phyloP scores from a whole-genome alignment of 2,113 vertebrate species.

The Lonchura striata region DNA sequence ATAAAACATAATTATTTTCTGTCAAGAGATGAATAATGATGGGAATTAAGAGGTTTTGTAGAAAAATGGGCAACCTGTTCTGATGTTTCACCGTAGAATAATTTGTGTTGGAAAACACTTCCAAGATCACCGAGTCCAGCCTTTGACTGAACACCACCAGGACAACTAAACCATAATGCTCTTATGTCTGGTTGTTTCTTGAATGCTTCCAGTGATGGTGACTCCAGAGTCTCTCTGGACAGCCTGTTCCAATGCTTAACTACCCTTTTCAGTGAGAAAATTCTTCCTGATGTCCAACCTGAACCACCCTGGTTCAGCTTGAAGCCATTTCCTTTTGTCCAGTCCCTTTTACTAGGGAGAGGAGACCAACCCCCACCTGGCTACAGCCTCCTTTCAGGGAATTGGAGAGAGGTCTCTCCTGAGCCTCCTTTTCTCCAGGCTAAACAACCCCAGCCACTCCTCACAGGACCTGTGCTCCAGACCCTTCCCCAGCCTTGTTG shows the following conservation, averaged over 20 bases:
- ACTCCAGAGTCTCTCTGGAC: neutral
- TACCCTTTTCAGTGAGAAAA: neutral
- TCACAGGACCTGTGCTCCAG: neutral
- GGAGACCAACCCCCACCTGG: neutral
- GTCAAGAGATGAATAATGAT: neutral
- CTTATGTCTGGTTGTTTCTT: neutral
- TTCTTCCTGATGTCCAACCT: neutral
- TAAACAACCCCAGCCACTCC: neutral
- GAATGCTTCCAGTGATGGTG: neutral
- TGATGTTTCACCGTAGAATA: neutral
- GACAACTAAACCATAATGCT: neutral
- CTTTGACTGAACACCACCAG: neutral
- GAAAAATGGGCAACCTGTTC: neutral
- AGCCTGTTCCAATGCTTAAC: neutral
- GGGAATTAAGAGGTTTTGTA: neutral
- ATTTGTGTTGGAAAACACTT: neutral
- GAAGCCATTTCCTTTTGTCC: neutral
- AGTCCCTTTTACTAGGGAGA: no score
- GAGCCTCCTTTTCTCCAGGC: neutral
- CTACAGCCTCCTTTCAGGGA: neutral
- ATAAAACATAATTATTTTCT: neutral
- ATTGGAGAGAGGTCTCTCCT: neutral
- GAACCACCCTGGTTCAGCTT: neutral
- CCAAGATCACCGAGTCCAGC: neutral
- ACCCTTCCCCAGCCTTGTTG: neutral